These are phyloP conservation scores for Strigamia maritima DNA, from an alignment of 2,888 invertebrate genomes.

Conservation along the genomic window DNA sequence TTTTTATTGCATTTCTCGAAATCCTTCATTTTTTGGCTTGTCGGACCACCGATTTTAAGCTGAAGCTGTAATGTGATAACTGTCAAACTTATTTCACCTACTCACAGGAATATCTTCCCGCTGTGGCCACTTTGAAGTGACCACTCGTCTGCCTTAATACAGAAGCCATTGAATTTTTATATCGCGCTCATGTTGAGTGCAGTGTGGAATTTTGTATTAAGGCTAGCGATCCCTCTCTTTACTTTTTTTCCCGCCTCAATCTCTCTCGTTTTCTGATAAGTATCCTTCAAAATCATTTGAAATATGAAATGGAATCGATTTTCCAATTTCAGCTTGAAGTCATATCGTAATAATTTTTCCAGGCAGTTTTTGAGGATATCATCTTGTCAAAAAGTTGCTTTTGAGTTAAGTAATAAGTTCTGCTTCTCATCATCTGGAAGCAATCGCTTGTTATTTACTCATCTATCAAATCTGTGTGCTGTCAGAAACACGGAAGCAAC, in stretches of 20 bases:
- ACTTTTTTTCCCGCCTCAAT: background rate
- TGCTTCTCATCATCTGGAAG: background rate
- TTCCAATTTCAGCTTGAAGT: background rate
- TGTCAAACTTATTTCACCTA: background rate
- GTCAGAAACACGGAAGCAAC: background rate
- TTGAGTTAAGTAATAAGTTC: background rate
- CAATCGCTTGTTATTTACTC: background rate
- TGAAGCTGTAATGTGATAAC: background rate
- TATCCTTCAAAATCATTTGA: conserved; percentile 4
- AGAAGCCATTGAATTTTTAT: background rate
- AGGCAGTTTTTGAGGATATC: background rate
- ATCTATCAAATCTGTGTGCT: background rate
- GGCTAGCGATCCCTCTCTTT: conserved; percentile 3
- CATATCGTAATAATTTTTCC: conserved; percentile 2
- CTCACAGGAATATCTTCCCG: background rate
- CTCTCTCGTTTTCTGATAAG: background rate
- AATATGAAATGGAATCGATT: background rate
- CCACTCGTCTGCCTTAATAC: conserved; percentile 4
- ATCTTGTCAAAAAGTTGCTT: conserved; percentile 4
- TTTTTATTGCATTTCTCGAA: background rate
- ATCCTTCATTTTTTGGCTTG: background rate
- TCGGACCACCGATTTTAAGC: background rate
- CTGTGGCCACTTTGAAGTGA: background rate
- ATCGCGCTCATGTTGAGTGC: background rate
- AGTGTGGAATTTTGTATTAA: background rate